Evolutionary conservation across 23 tunicate species (phyloP).

Genomic region (Ciona savignyi): DNA sequence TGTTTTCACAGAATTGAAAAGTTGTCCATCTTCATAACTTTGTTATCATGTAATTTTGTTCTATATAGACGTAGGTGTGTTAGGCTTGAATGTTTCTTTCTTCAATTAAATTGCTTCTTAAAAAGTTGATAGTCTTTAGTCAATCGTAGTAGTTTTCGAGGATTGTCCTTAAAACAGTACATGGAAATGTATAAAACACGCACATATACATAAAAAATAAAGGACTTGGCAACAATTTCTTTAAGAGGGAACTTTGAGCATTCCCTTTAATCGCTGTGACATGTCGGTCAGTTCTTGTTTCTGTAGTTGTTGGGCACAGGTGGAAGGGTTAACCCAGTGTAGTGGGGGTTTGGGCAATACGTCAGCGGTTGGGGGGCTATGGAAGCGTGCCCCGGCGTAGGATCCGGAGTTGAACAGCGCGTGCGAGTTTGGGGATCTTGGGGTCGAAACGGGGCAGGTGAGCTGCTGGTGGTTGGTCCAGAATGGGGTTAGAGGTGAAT

Average conservation of each 20-base stretch:
- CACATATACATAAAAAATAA: not conserved
- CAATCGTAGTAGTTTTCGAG: too few species aligned
- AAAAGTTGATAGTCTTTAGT: too few species aligned
- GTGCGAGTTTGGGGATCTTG: not conserved
- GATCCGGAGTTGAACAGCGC: not conserved
- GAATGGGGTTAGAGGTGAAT: not conserved
- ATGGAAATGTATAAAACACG: not conserved
- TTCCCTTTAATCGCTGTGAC: conserved; percentile 38
- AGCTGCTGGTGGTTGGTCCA: not conserved
- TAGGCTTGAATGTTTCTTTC: too few species aligned
- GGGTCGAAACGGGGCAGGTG: not conserved
- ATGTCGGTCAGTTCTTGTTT: conserved; percentile 13
- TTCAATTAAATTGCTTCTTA: too few species aligned
- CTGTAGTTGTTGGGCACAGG: conserved; percentile 5
- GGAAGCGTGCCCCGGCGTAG: conserved; percentile 75
- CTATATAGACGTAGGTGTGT: too few species aligned
- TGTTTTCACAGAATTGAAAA: too few species aligned
- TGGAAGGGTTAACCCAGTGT: conserved; percentile 41
- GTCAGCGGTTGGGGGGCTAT: conserved; percentile 50
- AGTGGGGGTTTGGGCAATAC: conserved; percentile 60
- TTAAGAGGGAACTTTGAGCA: conserved; percentile 36
- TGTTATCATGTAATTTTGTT: too few species aligned
- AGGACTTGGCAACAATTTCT: not conserved
- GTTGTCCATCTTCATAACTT: too few species aligned
- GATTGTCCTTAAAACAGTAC: not conserved